Conservation (phyloP, 2,113 vertebrate genomes). For the Solenodon paradoxus region DNA sequence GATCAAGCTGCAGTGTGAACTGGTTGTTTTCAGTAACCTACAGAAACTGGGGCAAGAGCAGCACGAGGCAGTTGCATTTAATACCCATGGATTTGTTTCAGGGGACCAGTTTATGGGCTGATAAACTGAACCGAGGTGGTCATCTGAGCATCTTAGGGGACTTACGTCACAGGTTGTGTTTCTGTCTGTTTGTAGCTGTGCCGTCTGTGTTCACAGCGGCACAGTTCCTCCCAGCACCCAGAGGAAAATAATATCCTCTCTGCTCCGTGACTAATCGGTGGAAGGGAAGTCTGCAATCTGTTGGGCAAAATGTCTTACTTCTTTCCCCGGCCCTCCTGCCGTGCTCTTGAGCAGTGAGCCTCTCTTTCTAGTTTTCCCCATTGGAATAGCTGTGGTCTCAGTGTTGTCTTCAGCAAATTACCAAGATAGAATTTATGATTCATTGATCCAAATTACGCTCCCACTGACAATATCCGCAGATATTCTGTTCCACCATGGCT, state of each 20-base stretch:
- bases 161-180: neutral
- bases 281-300: neutral
- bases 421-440: slow-evolving; percentile 67
- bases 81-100: neutral
- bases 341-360: neutral
- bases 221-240: neutral
- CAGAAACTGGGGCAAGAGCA: neutral
- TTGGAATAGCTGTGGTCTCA: neutral
- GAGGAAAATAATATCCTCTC: neutral
- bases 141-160: slow-evolving; percentile 8
- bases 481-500: slow-evolving; percentile 26
- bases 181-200: neutral
- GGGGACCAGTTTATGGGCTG: neutral
- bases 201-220: neutral
- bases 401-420: slow-evolving; percentile 40
- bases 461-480: slow-evolving; percentile 48
- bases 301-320: neutral
- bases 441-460: slow-evolving; percentile 56
- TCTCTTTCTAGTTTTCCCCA: slow-evolving; percentile 4
- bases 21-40: neutral
- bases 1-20: neutral
- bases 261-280: neutral
- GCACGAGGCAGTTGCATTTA: neutral
- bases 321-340: neutral
- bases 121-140: neutral